Evolutionary conservation across 1,140 invertebrate genomes (phyloP).

Genomic region (Solen grandis): DNA sequence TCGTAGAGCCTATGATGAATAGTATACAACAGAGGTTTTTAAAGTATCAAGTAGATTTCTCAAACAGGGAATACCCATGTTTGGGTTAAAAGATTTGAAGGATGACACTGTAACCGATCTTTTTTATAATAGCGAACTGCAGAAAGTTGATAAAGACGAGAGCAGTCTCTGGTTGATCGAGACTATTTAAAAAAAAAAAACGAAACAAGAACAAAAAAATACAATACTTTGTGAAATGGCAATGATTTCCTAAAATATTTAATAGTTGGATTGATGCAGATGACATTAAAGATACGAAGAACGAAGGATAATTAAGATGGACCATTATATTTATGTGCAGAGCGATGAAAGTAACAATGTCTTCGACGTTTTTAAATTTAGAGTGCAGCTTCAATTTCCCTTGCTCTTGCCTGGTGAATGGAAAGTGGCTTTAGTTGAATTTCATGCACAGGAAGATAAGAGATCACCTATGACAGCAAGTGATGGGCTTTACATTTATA

Average conservation of each 20-base stretch:
- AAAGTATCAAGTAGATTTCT: not conserved
- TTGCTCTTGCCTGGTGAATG: not conserved
- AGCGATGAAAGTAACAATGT: not conserved
- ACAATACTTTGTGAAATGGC: conserved; percentile 25
- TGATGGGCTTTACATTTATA: conserved; percentile 20
- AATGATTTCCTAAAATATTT: conserved; percentile 32
- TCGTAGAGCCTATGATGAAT: conserved; percentile 24
- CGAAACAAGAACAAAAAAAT: conserved; percentile 26
- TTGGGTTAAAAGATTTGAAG: conserved; percentile 13
- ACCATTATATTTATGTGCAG: not conserved
- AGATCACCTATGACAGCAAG: too few relatives aligned
- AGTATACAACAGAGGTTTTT: conserved; percentile 29
- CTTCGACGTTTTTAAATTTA: too few relatives aligned
- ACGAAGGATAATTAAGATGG: not conserved
- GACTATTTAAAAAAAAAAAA: conserved; percentile 21
- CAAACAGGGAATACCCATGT: conserved; percentile 42
- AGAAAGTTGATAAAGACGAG: conserved; percentile 47
- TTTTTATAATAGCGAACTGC: conserved; percentile 21
- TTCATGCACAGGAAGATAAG: not conserved
- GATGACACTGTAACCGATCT: not conserved
- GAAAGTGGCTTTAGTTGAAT: conserved; percentile 11
- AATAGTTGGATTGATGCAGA: conserved; percentile 27
- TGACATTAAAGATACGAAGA: not conserved
- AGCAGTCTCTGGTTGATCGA: conserved; percentile 35
- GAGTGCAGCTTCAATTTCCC: not conserved